phyloP scores from a whole-genome alignment of 2,113 vertebrate genomes.

The Catagonus wagneri region DNA sequence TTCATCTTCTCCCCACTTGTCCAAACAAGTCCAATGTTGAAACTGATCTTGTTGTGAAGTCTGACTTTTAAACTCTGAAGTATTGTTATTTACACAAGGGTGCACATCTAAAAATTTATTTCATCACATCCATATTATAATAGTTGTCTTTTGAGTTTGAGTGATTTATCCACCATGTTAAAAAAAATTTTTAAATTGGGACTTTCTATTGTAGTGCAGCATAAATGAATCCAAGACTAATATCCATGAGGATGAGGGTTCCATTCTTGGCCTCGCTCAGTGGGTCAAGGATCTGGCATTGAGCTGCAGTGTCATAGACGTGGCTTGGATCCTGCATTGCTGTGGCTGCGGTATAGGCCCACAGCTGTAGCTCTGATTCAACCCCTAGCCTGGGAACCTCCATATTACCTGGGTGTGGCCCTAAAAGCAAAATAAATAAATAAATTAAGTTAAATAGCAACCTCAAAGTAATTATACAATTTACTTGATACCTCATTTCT shows the following conservation, averaged over 20 bases:
- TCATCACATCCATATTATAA: neutral
- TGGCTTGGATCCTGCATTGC: no score
- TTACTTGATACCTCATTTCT: neutral
- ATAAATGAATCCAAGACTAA: no score
- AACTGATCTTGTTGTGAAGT: neutral
- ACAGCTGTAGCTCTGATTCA: no score
- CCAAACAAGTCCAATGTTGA: neutral
- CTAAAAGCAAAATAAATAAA: neutral
- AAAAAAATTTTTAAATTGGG: neutral
- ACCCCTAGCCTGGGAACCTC: no score
- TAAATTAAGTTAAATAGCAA: neutral
- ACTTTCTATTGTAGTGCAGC: no score
- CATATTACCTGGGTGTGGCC: no score
- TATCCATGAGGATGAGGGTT: no score
- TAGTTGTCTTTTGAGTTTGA: neutral
- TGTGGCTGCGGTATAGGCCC: no score
- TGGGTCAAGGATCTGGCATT: no score
- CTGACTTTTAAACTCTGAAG: neutral
- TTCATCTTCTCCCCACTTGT: neutral
- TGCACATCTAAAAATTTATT: neutral
- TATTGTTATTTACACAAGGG: neutral
- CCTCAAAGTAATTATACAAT: neutral
- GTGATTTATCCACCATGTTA: neutral
- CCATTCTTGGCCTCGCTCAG: no score
- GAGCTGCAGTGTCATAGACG: no score